Base-by-base conservation (phyloP, 2,888 invertebrate genomes). In the Brachylomia viminalis region DNA sequence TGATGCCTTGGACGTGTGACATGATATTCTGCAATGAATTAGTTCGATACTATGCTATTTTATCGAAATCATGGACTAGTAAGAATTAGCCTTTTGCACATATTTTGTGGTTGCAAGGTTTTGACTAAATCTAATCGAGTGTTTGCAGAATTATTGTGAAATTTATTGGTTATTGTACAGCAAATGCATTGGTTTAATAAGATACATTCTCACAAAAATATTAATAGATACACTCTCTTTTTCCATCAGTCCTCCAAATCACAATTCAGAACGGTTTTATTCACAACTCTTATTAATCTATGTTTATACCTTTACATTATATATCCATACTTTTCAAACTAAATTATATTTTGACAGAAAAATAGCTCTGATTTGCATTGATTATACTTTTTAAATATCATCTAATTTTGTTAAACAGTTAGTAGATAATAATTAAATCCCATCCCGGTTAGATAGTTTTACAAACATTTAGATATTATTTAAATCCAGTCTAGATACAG, bases 181-280 rank as follows among this genome's bases (percentile, higher is more conserved):
- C 23, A 80, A 65, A 76, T 79, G n/a, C 49, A 38, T 49, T 42
- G 49, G 66, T 38, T 65, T 38, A 27, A 10, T 52, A 64, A 23
- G 38, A 75, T 72, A 69, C 56, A 73, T 65, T 75, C 47, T 77
- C 85, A 79, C 65, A 76, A 86, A 87, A 83, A 87, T 83, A 83
- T 74, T 68, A 4, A 64, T 72, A 58, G 0, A 45, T 52, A 23
- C 47, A 61, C 33, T 20, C 52, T 33, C 64, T 54, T 54, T 56
- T 42, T 13, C 80, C 49, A 58, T 84, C 79, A 84, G 79, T 81
- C 75, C 75, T 64, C 27, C 10, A 30, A 69, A 76, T 82, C 58
- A 64, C 80, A 87, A 86, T 87, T 83, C 67, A 73, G 27, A 76
- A 69, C 5, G 17, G 49, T 72, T 68, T 73, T 42, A 47, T 56